Base-by-base conservation (phyloP, 2,113 vertebrate genomes). In the Pomatorhinus ruficollis region DNA sequence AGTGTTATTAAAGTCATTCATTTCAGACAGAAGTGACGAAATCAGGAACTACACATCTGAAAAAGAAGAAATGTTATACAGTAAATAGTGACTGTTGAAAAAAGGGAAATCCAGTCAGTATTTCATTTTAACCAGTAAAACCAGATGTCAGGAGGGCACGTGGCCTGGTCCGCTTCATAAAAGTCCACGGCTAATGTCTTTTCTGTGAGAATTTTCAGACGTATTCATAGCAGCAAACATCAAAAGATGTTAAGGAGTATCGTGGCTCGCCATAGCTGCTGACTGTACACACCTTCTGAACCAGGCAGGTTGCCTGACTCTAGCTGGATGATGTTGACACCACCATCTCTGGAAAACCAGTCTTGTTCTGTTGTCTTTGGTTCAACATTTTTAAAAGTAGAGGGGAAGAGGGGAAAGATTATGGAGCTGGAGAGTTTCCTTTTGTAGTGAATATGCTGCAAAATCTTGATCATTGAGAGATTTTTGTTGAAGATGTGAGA, bases 181-280 rank as follows among this genome's bases (percentile, higher is more conserved):
- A 24, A 56, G 24, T 40, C 14, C 11, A 22, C 24, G 11, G 8
- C 5, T 66, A 80, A 31, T 16, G 6, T 50, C 2, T 25, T n/a
- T 74, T 44, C 33, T 0, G 0, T 57, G 18, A 70, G 5, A 60
- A 86, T 83, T 63, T 33, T 81, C n/a, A 31, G 54, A 21, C 12
- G 19, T 18, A 56, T 60, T 71, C 44, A 45, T 3, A 40, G 12
- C 13, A 72, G 14, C 19, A 88, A 60, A 63, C 5, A 83, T 11
- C 3, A 40, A 68, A 74, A 37, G 6, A 40, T 27, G 8, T 65
- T 44, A 42, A 63, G 9, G 13, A 52, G 18, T 42, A 35, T 22
- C 20, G 42, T 0, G 1, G 18, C n/a, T 87, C 28, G 0, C 18
- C 13, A 15, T 4, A n/a, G 9, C 12, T 83, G 21, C 3, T 66